A percentile compares a stretch with the other conserved stretches of the same genome.
Evolutionary conservation across 2,888 invertebrate genomes (phyloP).

Genomic region (Pandemis cinnamomeana): DNA sequence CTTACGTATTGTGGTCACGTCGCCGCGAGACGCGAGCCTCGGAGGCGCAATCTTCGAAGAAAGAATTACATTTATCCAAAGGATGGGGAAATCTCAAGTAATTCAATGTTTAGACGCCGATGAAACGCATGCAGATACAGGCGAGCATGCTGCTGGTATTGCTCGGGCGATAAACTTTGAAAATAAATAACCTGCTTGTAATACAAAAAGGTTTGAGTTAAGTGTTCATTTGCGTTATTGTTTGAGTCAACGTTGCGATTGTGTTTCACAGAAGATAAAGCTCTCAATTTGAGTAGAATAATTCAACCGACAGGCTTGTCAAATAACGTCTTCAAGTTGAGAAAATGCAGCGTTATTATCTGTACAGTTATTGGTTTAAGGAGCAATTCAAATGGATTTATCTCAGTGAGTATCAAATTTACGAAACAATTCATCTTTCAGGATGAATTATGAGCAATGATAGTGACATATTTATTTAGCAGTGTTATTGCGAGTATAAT

Average conservation of each 20-base stretch:
- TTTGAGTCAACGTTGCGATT: slow-evolving; percentile 30
- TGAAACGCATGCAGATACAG: slow-evolving; percentile 61
- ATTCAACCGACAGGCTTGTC: slow-evolving; percentile 32
- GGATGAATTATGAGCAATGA: slow-evolving; percentile 3
- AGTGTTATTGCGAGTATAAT: neutral
- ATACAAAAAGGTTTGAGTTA: slow-evolving; percentile 24
- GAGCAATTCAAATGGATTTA: slow-evolving; percentile 23
- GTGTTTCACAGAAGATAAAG: slow-evolving; percentile 27
- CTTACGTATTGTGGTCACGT: slow-evolving; percentile 80
- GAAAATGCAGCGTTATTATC: slow-evolving; percentile 31
- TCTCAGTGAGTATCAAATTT: slow-evolving; percentile 21
- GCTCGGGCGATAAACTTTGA: slow-evolving; percentile 17
- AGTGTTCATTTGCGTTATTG: slow-evolving; percentile 24
- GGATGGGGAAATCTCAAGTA: slow-evolving; percentile 76
- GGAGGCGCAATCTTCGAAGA: slow-evolving; percentile 78
- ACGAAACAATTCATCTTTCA: slow-evolving; percentile 19
- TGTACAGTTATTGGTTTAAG: slow-evolving; percentile 20
- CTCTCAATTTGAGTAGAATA: slow-evolving; percentile 34
- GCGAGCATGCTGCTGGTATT: slow-evolving; percentile 25
- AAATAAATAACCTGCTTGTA: slow-evolving; percentile 32
- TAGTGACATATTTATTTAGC: slow-evolving; percentile 11
- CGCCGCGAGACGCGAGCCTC: slow-evolving; percentile 61
- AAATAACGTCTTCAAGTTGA: slow-evolving; percentile 33
- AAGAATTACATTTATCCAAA: slow-evolving; percentile 82
- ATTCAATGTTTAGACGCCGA: slow-evolving; percentile 75